Conservation (phyloP, 2,797 vertebrate species). For the Amniataba percoides region DNA sequence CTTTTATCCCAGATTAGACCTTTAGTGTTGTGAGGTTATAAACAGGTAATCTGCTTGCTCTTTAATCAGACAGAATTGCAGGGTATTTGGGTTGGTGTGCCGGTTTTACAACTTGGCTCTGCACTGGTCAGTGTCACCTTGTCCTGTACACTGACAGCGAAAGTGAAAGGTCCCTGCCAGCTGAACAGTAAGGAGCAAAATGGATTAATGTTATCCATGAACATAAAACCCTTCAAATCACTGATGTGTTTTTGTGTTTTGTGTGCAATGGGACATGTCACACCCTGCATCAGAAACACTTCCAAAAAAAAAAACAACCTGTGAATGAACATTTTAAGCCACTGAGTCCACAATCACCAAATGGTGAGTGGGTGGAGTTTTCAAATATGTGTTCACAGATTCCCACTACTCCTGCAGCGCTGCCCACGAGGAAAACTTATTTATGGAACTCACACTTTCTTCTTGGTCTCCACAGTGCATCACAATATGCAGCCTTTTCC, state of each 20-base stretch:
- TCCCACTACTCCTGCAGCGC: conserved; percentile 57
- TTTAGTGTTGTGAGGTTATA: conserved; percentile 54
- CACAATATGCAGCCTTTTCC: not conserved
- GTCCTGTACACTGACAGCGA: conserved; percentile 30
- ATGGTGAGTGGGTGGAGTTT: conserved; percentile 77
- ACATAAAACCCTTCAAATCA: not conserved
- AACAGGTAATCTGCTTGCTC: conserved; percentile 75
- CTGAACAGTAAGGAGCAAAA: not conserved
- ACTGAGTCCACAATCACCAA: conserved; percentile 55
- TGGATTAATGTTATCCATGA: not conserved
- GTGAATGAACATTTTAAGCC: conserved; percentile 48
- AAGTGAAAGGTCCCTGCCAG: conserved; percentile 23
- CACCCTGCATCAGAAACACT: not conserved
- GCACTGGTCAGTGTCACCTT: conserved; percentile 66
- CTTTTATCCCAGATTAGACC: conserved; percentile 71
- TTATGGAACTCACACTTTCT: conserved; percentile 39
- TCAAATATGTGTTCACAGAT: conserved; percentile 55
- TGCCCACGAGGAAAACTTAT: conserved; percentile 47
- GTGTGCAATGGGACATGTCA: conserved; percentile 4
- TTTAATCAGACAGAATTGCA: conserved; percentile 81
- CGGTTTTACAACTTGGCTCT: conserved; percentile 36
- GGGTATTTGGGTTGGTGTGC: conserved; percentile 60
- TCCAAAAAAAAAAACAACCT: conserved; percentile 48
- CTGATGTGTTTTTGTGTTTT: not conserved
- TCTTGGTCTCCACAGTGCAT: conserved; percentile 35